These are phyloP conservation scores for Aporrectodea caliginosa DNA, from an alignment of 1,140 invertebrate genomes.

Conservation along the genomic window DNA sequence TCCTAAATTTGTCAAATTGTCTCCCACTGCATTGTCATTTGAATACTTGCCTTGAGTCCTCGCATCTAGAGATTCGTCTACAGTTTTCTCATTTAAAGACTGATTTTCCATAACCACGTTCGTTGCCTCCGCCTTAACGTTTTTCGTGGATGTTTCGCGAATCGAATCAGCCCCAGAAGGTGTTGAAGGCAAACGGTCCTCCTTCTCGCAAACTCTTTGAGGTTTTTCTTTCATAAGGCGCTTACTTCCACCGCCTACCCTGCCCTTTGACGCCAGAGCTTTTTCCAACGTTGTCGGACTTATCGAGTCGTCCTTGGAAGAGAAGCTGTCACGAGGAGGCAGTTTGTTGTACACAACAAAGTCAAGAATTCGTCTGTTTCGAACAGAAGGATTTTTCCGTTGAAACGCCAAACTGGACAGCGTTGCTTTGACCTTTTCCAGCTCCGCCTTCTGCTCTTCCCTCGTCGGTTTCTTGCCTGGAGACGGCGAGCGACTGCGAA, in stretches of 20 bases:
- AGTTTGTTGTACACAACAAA: constrained; percentile 13
- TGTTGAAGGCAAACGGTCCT: not conserved
- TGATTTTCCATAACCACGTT: no score
- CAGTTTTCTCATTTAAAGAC: no score
- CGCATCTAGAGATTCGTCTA: no score
- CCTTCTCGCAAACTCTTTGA: not conserved
- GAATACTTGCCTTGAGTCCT: no score
- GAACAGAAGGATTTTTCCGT: not conserved
- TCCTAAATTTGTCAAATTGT: no score
- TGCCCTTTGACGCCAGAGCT: not conserved
- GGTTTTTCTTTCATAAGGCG: no score
- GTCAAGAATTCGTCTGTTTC: not conserved
- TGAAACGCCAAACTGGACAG: not conserved
- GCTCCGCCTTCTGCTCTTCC: not conserved
- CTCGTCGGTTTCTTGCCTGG: not conserved
- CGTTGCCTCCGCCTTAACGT: no score
- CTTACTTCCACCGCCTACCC: no score
- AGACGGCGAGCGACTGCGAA: not conserved
- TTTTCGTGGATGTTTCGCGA: not conserved
- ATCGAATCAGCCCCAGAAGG: not conserved
- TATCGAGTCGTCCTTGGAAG: constrained; percentile 17
- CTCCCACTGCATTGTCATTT: no score
- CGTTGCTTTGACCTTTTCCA: not conserved
- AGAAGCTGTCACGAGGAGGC: constrained; percentile 19
- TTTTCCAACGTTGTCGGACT: not conserved